These are phyloP conservation scores for Astyanax mexicanus DNA, from an alignment of 2,797 vertebrate species.

Conservation along the genomic window DNA sequence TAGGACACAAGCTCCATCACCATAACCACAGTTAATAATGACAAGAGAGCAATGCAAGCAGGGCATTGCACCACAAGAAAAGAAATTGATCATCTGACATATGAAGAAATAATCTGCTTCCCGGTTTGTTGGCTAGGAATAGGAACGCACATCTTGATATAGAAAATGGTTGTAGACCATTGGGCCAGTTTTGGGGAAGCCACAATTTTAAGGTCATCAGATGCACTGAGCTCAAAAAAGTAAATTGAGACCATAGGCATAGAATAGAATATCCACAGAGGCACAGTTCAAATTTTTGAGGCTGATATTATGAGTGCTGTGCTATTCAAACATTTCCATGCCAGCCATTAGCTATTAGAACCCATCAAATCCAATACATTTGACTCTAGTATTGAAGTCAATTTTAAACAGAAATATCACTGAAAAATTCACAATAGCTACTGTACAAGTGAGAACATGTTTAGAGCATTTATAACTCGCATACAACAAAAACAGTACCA, in stretches of 20 bases:
- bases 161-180: constrained; percentile 1
- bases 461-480: background rate
- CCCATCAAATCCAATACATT: background rate
- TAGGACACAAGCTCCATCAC: constrained; percentile 3
- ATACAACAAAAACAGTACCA: background rate
- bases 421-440: background rate
- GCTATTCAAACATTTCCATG: background rate
- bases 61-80: constrained; percentile 27
- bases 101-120: constrained; percentile 51
- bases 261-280: no score
- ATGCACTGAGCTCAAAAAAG: background rate
- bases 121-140: constrained; percentile 19
- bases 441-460: background rate
- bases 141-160: constrained; percentile 1
- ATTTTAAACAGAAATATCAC: background rate
- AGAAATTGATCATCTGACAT: constrained; percentile 50
- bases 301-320: background rate
- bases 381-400: background rate
- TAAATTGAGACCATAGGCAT: background rate
- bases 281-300: background rate
- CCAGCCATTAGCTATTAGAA: background rate
- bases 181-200: constrained; percentile 20
- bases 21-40: constrained; percentile 5
- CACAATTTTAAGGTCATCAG: constrained; percentile 11
- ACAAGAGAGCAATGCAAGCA: background rate